phyloP scores from a whole-genome alignment of 2,113 vertebrate species.

The Apodemus speciosus region DNA sequence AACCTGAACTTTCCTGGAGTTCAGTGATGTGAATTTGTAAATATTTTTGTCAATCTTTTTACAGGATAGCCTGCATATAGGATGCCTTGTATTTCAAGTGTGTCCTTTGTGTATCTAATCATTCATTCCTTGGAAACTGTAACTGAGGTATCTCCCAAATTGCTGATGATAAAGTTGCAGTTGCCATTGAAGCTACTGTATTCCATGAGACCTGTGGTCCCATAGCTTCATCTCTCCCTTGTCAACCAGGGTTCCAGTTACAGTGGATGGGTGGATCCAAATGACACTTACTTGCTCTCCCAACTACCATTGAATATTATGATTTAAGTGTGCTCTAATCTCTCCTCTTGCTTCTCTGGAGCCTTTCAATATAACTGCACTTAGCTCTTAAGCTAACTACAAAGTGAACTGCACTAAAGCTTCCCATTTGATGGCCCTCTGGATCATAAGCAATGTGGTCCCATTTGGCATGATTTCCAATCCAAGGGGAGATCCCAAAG shows the following conservation, averaged over 20 bases:
- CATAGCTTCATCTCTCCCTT: slow-evolving; percentile 82
- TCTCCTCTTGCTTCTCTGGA: not conserved
- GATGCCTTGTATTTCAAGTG: not conserved
- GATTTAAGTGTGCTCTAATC: slow-evolving; percentile 62
- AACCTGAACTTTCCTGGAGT: not conserved
- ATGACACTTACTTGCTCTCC: not conserved
- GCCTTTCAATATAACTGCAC: not conserved
- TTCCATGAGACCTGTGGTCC: not conserved
- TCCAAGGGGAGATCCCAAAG: slow-evolving; percentile 94
- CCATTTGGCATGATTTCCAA: slow-evolving; percentile 99
- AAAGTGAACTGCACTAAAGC: slow-evolving; percentile 86
- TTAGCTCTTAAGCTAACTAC: not conserved
- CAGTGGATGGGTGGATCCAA: not conserved
- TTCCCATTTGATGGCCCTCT: slow-evolving; percentile 92
- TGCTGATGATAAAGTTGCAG: not conserved
- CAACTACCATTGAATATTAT: not conserved
- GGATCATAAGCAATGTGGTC: slow-evolving; percentile 99
- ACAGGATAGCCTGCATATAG: not conserved
- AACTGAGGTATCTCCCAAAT: not conserved
- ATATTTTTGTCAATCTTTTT: not conserved
- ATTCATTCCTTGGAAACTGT: not conserved
- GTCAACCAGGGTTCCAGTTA: not conserved
- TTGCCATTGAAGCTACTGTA: not conserved
- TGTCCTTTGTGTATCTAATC: too few species aligned
- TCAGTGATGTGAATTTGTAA: not conserved